Percentiles rank a stretch among this genome's conserved stretches.
Conservation (phyloP, 2,797 vertebrate genomes). For the Periparus ater region DNA sequence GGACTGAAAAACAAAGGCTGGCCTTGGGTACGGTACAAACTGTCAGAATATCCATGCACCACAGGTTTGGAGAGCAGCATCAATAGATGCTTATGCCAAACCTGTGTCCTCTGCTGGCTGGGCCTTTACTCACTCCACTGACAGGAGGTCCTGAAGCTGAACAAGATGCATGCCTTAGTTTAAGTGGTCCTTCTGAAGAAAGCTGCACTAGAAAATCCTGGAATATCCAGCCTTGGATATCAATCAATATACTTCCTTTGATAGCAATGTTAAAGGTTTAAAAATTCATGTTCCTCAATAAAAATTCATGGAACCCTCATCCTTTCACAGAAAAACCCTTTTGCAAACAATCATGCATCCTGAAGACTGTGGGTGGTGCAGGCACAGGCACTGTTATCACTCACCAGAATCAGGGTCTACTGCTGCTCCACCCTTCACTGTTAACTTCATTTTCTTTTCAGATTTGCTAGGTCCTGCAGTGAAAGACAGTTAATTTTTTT, state of each 20-base stretch:
- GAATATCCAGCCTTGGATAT: background rate
- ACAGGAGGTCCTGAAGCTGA: background rate
- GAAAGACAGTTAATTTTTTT: background rate
- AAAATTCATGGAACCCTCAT: background rate
- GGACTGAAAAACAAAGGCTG: background rate
- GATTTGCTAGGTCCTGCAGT: slow-evolving; percentile 86
- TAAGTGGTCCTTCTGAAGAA: background rate
- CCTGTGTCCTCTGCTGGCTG: background rate
- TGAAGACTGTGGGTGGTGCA: background rate
- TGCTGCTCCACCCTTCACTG: slow-evolving; percentile 96
- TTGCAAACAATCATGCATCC: background rate
- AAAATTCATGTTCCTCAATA: background rate
- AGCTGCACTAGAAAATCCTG: background rate
- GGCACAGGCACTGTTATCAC: background rate
- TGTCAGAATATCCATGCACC: background rate
- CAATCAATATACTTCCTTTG: background rate
- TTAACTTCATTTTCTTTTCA: slow-evolving; percentile 96
- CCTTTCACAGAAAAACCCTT: background rate
- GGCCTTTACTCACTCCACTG: background rate
- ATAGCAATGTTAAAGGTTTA: background rate
- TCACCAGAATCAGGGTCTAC: slow-evolving; percentile 96
- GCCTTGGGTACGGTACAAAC: background rate
- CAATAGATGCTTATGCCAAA: background rate
- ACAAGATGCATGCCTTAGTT: rapidly evolving
- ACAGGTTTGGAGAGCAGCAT: background rate